These are phyloP conservation scores for Eptesicus fuscus DNA, from an alignment of 2,113 vertebrate species.

Conservation along the genomic window DNA sequence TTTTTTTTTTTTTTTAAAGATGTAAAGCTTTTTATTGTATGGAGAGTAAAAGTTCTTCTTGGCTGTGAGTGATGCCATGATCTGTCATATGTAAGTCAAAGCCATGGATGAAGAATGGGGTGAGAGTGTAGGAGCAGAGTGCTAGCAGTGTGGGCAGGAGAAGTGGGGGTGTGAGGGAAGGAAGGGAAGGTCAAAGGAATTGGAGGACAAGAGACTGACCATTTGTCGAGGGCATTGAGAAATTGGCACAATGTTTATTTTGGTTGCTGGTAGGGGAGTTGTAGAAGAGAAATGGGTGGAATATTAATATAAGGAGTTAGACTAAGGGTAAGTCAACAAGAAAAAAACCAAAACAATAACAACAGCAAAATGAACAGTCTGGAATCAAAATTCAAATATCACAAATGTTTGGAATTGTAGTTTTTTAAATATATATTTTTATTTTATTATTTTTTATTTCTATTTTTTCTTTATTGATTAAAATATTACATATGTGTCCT, in stretches of 20 bases:
- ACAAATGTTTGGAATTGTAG: neutral
- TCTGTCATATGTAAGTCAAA: neutral
- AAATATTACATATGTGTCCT: no score
- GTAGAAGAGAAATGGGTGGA: neutral
- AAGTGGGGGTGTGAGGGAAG: neutral
- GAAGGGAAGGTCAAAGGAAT: neutral
- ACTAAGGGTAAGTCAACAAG: neutral
- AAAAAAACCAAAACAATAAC: neutral
- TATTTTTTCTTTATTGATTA: no score
- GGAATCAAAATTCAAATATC: neutral
- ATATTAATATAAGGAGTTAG: neutral
- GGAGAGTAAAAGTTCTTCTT: neutral
- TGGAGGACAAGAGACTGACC: neutral
- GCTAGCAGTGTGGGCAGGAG: neutral
- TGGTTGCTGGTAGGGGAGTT: neutral
- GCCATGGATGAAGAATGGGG: fast-evolving
- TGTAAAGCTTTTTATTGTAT: neutral
- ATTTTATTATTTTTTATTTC: no score
- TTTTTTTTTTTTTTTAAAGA: neutral
- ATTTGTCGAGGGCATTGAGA: neutral
- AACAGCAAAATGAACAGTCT: neutral
- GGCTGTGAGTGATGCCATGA: neutral
- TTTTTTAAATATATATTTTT: neutral
- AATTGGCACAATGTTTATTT: neutral
- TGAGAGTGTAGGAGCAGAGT: neutral